Percentiles rank a stretch among this genome's conserved stretches.
phyloP scores from a whole-genome alignment of 2,113 vertebrate species.

The Oreochromis niloticus region DNA sequence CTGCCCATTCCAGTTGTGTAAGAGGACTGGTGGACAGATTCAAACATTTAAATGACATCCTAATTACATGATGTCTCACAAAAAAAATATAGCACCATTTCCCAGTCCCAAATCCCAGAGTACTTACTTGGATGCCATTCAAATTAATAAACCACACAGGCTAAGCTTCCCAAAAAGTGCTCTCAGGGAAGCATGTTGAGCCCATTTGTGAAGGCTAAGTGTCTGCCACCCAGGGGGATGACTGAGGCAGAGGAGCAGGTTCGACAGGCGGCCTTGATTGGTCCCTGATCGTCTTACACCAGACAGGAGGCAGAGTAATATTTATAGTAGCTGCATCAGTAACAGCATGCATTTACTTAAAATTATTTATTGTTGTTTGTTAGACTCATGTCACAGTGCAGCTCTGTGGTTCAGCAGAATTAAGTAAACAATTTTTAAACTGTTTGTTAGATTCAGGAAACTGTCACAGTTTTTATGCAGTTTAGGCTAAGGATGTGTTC shows the following conservation, averaged over 20 bases:
- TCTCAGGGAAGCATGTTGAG: constrained; percentile 22
- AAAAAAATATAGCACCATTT: neutral
- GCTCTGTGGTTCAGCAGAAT: neutral
- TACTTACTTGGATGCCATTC: constrained; percentile 5
- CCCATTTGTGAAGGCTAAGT: constrained; percentile 37
- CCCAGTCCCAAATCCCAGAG: neutral
- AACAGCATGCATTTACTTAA: neutral
- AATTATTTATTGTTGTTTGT: neutral
- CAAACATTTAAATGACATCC: neutral
- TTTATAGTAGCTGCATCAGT: neutral
- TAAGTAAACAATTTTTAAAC: neutral
- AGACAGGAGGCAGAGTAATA: neutral
- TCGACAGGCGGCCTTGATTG: constrained; percentile 14
- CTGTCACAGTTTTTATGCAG: neutral
- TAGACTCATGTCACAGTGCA: no score
- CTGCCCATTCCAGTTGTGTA: neutral
- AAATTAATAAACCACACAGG: constrained; percentile 19
- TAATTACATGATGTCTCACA: neutral
- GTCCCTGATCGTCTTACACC: constrained; percentile 34
- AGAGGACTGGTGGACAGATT: neutral
- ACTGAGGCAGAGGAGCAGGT: neutral
- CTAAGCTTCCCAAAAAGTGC: constrained; percentile 28
- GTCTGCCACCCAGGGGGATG: neutral
- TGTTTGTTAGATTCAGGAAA: neutral
- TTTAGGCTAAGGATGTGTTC: neutral